Percentiles rank a stretch among this genome's conserved stretches.
Evolutionary conservation across 2,113 vertebrate genomes (phyloP).

Genomic region (Malurus elegans): DNA sequence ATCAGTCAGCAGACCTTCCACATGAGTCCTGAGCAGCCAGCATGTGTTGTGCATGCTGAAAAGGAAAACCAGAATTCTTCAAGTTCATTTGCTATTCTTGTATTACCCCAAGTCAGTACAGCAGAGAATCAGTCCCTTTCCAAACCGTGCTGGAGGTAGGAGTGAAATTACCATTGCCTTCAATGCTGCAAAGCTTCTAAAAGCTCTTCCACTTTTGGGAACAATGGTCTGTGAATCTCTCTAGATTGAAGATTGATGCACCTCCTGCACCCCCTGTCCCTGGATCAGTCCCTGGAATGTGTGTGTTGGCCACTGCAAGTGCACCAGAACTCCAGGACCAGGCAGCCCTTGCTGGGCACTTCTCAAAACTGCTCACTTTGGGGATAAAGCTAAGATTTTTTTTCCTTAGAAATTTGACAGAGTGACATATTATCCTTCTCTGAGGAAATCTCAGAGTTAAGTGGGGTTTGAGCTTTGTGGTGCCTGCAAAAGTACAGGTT

Average conservation of each 20-base stretch:
- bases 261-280: not conserved
- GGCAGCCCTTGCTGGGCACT: not conserved
- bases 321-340: not conserved
- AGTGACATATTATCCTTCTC: not conserved
- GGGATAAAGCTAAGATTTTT: not conserved
- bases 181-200: not conserved
- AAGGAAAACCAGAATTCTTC: not conserved
- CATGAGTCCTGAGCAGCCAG: not conserved
- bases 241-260: conserved; percentile 10
- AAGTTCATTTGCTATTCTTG: not conserved
- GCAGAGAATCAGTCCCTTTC: not conserved
- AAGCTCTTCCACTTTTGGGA: conserved; percentile 22
- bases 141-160: not conserved
- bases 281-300: not conserved
- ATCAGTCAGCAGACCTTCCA: not conserved
- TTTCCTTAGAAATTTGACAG: not conserved
- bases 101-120: not conserved
- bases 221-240: not conserved
- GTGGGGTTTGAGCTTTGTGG: not conserved
- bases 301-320: not conserved
- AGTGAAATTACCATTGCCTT: not conserved
- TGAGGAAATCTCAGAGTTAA: not conserved
- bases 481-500: not conserved
- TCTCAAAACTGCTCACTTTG: not conserved
- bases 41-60: not conserved